These are phyloP conservation scores for Alcedo quadribrachys DNA, from an alignment of 2,797 vertebrate genomes.

Conservation along the genomic window DNA sequence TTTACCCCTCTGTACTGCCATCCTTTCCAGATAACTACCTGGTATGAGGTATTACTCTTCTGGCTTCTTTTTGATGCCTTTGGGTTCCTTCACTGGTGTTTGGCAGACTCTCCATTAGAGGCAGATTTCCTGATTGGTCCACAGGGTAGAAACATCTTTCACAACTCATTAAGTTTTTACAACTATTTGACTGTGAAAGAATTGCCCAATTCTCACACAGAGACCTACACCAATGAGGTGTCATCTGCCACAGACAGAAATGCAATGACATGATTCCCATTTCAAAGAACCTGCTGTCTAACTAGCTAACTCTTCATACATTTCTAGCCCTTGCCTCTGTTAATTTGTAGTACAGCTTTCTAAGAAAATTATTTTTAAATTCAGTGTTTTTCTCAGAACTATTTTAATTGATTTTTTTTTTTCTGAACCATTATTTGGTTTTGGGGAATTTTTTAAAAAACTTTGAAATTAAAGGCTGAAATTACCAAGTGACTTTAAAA, in stretches of 20 bases:
- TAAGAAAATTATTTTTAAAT: not conserved
- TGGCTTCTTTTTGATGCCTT: not conserved
- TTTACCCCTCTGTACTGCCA: not conserved
- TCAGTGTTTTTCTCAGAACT: not conserved
- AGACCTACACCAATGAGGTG: not conserved
- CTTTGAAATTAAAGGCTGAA: not conserved
- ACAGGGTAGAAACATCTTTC: not conserved
- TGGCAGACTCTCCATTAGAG: not conserved
- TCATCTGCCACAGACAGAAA: not conserved
- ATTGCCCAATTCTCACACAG: not conserved
- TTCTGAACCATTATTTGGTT: not conserved
- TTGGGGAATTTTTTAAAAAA: not conserved
- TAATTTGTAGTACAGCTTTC: not conserved
- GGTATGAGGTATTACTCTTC: not conserved
- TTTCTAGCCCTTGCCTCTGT: not conserved
- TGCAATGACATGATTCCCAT: not conserved
- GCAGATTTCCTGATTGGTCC: not conserved
- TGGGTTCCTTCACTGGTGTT: not conserved
- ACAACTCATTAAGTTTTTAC: slow-evolving; percentile 2
- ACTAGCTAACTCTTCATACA: not conserved
- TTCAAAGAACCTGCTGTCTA: not conserved
- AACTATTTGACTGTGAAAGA: not conserved
- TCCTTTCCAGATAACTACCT: not conserved
- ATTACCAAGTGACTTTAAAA: not conserved
- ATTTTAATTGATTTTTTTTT: not conserved